These are phyloP conservation scores for Amblyornis subalaris DNA, from an alignment of 2,113 vertebrate species.

Conservation along the genomic window DNA sequence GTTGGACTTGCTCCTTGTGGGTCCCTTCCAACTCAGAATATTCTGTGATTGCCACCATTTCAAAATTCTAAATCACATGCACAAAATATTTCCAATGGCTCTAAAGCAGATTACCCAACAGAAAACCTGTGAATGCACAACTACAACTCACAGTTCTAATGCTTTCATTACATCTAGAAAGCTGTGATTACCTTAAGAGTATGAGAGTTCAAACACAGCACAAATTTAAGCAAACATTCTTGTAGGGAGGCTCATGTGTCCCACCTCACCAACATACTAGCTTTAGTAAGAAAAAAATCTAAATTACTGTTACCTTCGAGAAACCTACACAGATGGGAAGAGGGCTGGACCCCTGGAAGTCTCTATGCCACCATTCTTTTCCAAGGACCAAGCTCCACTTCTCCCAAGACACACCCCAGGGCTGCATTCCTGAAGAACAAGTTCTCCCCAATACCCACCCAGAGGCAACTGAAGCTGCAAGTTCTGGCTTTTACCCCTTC, in stretches of 20 bases:
- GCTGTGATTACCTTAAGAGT: not conserved
- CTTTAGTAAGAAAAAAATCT: not conserved
- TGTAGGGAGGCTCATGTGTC: not conserved
- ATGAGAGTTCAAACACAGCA: not conserved
- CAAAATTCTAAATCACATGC: rapidly evolving
- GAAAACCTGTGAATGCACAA: not conserved
- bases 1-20: not conserved
- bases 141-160: not conserved
- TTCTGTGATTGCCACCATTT: not conserved
- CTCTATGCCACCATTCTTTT: not conserved
- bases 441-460: not conserved
- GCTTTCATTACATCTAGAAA: not conserved
- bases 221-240: not conserved
- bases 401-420: not conserved
- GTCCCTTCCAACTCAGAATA: not conserved
- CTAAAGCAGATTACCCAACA: not conserved
- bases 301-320: not conserved
- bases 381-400: not conserved
- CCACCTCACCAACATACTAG: not conserved
- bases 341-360: not conserved
- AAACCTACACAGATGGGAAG: not conserved
- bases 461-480: not conserved
- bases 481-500: not conserved
- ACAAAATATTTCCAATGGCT: not conserved
- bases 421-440: not conserved